phyloP scores from a whole-genome alignment of 2,797 vertebrate species.

The Sebastes itinus region DNA sequence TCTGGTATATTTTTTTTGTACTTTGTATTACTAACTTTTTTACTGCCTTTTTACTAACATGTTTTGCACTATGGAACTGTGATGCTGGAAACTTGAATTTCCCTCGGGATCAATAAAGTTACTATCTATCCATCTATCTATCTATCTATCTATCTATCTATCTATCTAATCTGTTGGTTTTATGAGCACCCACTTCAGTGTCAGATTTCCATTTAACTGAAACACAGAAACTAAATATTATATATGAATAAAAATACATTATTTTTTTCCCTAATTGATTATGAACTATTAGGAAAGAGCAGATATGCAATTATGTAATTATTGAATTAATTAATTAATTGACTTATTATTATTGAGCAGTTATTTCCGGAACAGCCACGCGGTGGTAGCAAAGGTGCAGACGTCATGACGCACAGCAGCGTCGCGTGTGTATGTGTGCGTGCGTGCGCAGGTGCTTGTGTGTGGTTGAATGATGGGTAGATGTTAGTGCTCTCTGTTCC shows the following conservation, averaged over 20 bases:
- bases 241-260: background rate
- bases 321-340: background rate
- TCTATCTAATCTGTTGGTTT: background rate
- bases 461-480: background rate
- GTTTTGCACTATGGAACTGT: no score
- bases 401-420: conserved; percentile 18
- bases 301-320: background rate
- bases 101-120: no score
- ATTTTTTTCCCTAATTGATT: background rate
- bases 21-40: no score
- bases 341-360: background rate
- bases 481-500: no score
- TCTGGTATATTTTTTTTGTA: no score
- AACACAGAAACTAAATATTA: background rate
- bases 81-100: no score
- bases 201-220: background rate
- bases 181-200: background rate
- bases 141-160: no score
- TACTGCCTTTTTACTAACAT: no score
- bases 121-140: no score
- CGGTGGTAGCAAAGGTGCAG: conserved; percentile 63
- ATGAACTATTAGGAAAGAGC: no score
- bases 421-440: background rate
- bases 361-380: conserved; percentile 31
- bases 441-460: background rate